Base-by-base conservation (phyloP, 1,140 invertebrate genomes). In the Augochlora pura region DNA sequence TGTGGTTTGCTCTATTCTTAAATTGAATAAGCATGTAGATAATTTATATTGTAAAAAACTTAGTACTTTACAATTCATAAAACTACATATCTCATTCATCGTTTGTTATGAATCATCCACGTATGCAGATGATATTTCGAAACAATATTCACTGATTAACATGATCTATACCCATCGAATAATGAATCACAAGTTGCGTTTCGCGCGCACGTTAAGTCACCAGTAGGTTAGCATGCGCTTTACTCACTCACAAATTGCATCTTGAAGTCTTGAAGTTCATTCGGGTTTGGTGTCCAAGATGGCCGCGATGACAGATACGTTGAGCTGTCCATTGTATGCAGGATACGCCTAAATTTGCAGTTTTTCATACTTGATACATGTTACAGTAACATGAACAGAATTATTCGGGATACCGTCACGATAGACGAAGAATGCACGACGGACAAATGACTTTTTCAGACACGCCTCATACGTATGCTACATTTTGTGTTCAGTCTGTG, bases 321-420 rank as follows among this genome's bases (percentile, higher is more conserved):
- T 69, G 64, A 85, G 65, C 90, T 92, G 90, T 91, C 91, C 92
- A 91, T 89, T 85, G 80, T 81, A 88, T 86, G 89, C 91, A 88
- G 91, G 91, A 90, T 91, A 91, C 91, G 90, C 91, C 91, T 92
- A 91, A 90, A 87, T 78, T 69, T 60, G 49, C 77, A 65, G 25
- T 57, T 21, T 74, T 21, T 49, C 46, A 38, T 25, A 52, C 25
- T 25, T 76, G 63, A 54, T 73, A 80, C 23, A 77, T 57, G 78
- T 38, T 25, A 16, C 49, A 59, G 49, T 84, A 84, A 66, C 59
- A 88, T 87, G 84, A 83, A 65, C 54, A 72, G 57, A 64, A 79
- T 83, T 68, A 81, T 78, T 84, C 73, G 39, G 57, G 25, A 27
- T 38, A 67, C 52, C 78, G 54, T 32, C 66, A 60, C 49, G n/a